These are phyloP conservation scores for Polypterus senegalus DNA, from an alignment of 2,113 vertebrate genomes.

Conservation along the genomic window DNA sequence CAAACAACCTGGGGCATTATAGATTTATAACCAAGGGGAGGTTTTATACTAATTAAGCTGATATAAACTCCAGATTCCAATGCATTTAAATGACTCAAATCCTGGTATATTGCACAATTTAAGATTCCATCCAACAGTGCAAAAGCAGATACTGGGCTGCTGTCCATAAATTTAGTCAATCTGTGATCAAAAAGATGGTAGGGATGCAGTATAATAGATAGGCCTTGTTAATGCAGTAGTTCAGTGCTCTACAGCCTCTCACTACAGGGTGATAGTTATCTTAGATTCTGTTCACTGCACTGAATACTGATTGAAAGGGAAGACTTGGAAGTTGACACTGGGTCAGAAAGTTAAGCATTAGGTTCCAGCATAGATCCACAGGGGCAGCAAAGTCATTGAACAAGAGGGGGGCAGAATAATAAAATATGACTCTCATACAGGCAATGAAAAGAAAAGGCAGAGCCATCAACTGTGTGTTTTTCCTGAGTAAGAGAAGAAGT, in stretches of 20 bases:
- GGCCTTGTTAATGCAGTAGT: constrained; percentile 16
- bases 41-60: constrained; percentile 31
- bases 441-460: too few species aligned
- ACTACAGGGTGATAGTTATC: constrained; percentile 22
- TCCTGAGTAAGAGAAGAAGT: too few species aligned
- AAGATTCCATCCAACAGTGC: constrained; percentile 26
- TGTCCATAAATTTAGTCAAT: constrained; percentile 28
- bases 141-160: constrained; percentile 20
- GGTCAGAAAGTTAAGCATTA: constrained; percentile 7
- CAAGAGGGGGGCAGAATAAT: too few species aligned
- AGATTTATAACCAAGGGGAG: constrained; percentile 25
- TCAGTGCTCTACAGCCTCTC: neutral
- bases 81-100: constrained; percentile 36
- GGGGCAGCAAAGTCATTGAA: too few species aligned
- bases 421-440: too few species aligned
- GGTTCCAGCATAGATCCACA: neutral
- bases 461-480: too few species aligned
- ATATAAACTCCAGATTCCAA: constrained; percentile 27
- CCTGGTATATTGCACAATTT: constrained; percentile 26
- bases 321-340: constrained; percentile 19
- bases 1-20: neutral
- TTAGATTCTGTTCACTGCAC: constrained; percentile 15
- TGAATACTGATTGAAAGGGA: constrained; percentile 28
- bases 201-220: constrained; percentile 19
- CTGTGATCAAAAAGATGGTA: constrained; percentile 9